phyloP scores from a whole-genome alignment of 2,113 vertebrate species.

The Oreochromis tanganicae region DNA sequence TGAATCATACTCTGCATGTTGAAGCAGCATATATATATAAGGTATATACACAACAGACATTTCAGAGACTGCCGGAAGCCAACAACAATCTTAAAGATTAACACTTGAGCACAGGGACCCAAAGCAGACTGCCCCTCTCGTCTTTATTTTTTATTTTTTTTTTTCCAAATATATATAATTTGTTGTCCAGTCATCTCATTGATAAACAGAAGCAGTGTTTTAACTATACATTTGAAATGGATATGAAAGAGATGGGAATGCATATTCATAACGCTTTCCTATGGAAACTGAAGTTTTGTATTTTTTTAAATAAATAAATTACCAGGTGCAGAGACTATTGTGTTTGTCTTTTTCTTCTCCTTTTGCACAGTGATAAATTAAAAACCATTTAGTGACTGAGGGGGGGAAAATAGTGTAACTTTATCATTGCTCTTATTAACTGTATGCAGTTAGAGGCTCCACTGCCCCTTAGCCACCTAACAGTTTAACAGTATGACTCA shows the following conservation, averaged over 20 bases:
- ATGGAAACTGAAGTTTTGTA: constrained; percentile 88
- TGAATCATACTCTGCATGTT: not conserved
- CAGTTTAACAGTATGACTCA: not conserved
- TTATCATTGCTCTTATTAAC: too few species aligned
- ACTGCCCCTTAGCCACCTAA: not conserved
- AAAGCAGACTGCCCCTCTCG: constrained; percentile 21
- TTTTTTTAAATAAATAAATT: constrained; percentile 71
- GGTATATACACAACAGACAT: not conserved
- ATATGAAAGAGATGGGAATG: constrained; percentile 84
- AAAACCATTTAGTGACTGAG: not conserved
- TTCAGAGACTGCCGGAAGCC: not conserved
- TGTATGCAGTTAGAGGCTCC: not conserved
- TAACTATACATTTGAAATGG: constrained; percentile 62
- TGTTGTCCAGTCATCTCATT: constrained; percentile 36
- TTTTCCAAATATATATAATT: not conserved
- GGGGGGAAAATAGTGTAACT: too few species aligned
- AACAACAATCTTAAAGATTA: constrained; percentile 20
- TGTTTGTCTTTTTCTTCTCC: not conserved
- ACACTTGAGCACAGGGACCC: constrained; percentile 35
- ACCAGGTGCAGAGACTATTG: constrained; percentile 9
- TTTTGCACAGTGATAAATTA: not conserved
- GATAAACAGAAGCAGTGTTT: not conserved
- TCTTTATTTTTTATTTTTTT: too few species aligned
- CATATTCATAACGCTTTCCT: constrained; percentile 89
- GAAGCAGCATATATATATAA: not conserved